Percentiles rank a stretch among this genome's conserved stretches.
Conservation (phyloP, 2,888 invertebrate genomes). For the Spatulosminthurus flaviceps region DNA sequence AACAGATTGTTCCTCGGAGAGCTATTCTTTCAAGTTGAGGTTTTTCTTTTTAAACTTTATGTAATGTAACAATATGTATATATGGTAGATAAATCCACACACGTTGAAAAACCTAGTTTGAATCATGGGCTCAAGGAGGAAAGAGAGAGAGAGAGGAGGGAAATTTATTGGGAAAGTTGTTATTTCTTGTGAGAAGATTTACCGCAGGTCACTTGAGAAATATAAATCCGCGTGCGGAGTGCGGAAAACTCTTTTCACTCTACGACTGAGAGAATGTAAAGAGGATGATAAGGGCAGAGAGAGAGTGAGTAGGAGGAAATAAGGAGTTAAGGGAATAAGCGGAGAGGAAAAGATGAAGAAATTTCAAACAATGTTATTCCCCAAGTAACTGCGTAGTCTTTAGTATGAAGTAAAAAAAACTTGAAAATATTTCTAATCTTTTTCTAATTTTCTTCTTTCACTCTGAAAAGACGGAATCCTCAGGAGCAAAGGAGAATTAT, state of each 20-base stretch:
- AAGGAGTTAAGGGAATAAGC: slow-evolving; percentile 4
- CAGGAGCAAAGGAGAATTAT: no score
- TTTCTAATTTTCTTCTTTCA: neutral
- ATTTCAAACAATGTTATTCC: no score
- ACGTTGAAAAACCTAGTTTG: neutral
- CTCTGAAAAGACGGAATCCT: neutral
- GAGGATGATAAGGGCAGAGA: neutral
- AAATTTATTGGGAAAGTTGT: neutral
- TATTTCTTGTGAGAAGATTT: neutral
- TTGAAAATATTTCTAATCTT: neutral
- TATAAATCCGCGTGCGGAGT: neutral
- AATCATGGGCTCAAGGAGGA: neutral
- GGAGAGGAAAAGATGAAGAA: no score
- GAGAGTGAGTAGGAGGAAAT: neutral
- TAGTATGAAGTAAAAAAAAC: neutral
- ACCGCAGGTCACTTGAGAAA: slow-evolving; percentile 11
- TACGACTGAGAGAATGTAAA: no score
- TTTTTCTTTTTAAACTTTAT: neutral
- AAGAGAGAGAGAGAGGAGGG: slow-evolving; percentile 20
- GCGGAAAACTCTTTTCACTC: neutral
- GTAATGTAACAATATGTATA: neutral
- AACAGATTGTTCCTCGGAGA: slow-evolving; percentile 43
- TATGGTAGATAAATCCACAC: no score
- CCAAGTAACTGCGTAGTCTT: no score
- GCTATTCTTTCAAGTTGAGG: neutral